Percentiles rank a stretch among this genome's conserved stretches.
Evolutionary conservation across 2,888 invertebrate species (phyloP).

Genomic region (Drosophila parthenogenetica): DNA sequence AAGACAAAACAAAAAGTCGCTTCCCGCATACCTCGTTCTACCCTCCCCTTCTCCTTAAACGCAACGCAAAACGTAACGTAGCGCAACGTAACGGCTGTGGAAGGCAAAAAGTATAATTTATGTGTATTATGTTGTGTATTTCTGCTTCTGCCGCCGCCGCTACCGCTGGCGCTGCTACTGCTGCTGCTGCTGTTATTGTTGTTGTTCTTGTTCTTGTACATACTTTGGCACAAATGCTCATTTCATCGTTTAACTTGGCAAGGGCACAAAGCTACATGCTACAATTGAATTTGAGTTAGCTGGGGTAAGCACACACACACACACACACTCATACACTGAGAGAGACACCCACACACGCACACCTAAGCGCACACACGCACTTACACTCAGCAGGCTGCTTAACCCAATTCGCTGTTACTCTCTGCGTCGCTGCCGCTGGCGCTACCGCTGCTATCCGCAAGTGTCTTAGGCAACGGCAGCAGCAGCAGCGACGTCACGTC

Average conservation of each 20-base stretch:
- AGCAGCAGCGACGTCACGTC: conserved; percentile 17
- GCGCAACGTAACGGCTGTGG: conserved; percentile 74
- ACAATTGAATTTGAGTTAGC: conserved; percentile 76
- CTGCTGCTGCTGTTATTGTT: conserved; percentile 9
- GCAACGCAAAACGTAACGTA: conserved; percentile 67
- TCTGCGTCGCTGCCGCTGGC: conserved; percentile 9
- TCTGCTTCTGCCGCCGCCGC: conserved; percentile 23
- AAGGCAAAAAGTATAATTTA: conserved; percentile 72
- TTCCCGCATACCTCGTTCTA: conserved; percentile 14
- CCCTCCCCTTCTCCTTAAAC: conserved; percentile 22
- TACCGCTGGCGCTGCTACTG: conserved; percentile 8
- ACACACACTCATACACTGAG: conserved; percentile 21
- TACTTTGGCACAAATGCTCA: conserved; percentile 72
- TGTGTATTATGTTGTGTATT: conserved; percentile 67
- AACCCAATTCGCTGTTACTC: conserved; percentile 68
- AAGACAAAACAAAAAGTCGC: conserved; percentile 58
- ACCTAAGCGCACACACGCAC: conserved; percentile 5
- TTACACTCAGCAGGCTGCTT: conserved; percentile 64
- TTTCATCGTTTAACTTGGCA: conserved; percentile 78
- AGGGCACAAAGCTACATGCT: conserved; percentile 73
- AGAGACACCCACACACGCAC: no score
- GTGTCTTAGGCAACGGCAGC: conserved; percentile 57
- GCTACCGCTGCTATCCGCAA: conserved; percentile 33
- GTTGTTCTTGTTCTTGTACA: conserved; percentile 39
- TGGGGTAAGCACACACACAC: conserved; percentile 49